A percentile compares a stretch with the other conserved stretches of the same genome.
Evolutionary conservation across 2,888 invertebrate genomes (phyloP).

Genomic region (Eubasilissa splendida): DNA sequence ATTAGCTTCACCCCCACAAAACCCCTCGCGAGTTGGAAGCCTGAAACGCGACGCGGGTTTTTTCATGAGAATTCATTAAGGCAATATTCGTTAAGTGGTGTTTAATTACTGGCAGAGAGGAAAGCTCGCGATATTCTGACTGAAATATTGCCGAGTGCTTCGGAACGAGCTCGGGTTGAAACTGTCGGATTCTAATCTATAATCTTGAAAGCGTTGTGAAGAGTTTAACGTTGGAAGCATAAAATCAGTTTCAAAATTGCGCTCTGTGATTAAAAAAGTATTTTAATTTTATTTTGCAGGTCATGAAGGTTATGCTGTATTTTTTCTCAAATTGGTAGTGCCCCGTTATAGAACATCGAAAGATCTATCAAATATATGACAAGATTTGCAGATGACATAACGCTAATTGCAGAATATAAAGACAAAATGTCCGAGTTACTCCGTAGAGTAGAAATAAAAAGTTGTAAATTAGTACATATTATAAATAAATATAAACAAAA

Average conservation of each 20-base stretch:
- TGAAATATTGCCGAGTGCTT: constrained; percentile 7
- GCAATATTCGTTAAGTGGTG: constrained; percentile 26
- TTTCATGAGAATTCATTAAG: constrained; percentile 23
- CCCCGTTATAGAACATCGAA: not conserved
- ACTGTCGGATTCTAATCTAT: constrained; percentile 15
- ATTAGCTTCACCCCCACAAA: too few relatives aligned
- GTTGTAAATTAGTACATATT: too few relatives aligned
- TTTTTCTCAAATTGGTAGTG: not conserved
- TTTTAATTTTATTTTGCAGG: too few relatives aligned
- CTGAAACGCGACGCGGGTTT: not conserved
- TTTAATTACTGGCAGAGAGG: constrained; percentile 9
- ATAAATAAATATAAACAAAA: too few relatives aligned
- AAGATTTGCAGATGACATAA: too few relatives aligned
- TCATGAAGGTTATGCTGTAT: not conserved
- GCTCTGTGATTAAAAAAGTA: too few relatives aligned
- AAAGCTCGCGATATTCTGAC: constrained; percentile 1
- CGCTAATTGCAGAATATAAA: too few relatives aligned
- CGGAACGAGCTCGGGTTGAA: constrained; percentile 9
- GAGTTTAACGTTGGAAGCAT: too few relatives aligned
- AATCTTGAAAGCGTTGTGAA: constrained; percentile 13
- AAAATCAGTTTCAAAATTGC: too few relatives aligned
- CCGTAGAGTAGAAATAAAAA: too few relatives aligned
- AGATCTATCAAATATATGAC: not conserved
- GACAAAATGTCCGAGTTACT: too few relatives aligned
- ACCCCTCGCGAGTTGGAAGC: too few relatives aligned